Conservation (phyloP, 2,888 invertebrate species). For the Epirrhoe tristata region DNA sequence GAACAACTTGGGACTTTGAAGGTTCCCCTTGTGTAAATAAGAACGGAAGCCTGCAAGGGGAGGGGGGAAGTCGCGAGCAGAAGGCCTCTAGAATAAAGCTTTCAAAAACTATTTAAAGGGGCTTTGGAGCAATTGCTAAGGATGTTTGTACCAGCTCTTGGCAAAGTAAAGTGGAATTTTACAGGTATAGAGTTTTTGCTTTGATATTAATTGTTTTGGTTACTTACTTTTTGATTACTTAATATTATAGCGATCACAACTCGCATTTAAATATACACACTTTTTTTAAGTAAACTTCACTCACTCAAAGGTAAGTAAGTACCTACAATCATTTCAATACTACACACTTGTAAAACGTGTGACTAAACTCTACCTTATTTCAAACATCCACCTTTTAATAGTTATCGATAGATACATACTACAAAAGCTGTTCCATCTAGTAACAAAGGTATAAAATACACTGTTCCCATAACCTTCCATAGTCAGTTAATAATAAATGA, state of each 20-base stretch:
- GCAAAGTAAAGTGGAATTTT: constrained; percentile 28
- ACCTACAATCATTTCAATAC: too few species aligned
- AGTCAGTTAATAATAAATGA: not conserved
- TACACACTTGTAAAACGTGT: too few species aligned
- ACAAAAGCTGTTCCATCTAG: too few species aligned
- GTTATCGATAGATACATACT: too few species aligned
- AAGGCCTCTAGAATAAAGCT: constrained; percentile 63
- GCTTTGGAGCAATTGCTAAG: constrained; percentile 69
- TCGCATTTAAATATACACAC: too few species aligned
- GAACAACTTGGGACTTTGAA: constrained; percentile 69
- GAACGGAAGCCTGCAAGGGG: constrained; percentile 58
- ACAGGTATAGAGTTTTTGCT: not conserved
- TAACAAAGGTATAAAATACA: not conserved
- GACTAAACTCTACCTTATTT: too few species aligned
- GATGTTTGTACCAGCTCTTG: constrained; percentile 48
- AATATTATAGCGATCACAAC: too few species aligned
- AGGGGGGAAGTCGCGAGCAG: constrained; percentile 59
- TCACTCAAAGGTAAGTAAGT: too few species aligned
- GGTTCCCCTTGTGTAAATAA: constrained; percentile 74
- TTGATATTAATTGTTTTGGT: not conserved
- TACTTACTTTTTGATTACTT: too few species aligned
- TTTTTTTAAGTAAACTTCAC: too few species aligned
- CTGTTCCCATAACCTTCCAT: not conserved
- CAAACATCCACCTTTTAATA: too few species aligned
- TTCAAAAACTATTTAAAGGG: constrained; percentile 79